phyloP scores from a whole-genome alignment of 1,140 invertebrate species.

The Coptotermes formosanus region DNA sequence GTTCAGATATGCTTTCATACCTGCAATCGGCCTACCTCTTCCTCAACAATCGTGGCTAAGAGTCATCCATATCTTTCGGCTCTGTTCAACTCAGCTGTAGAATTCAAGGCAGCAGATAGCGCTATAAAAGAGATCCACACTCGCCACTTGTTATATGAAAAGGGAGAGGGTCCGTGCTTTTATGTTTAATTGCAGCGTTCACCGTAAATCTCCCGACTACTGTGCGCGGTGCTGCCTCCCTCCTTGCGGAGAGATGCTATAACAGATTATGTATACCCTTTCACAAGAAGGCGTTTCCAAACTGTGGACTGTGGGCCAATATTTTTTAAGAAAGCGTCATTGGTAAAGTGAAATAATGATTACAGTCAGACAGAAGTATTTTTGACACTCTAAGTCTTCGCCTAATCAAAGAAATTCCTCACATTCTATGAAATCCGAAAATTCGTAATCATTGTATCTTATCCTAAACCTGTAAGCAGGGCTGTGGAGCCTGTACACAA shows the following conservation, averaged over 20 bases:
- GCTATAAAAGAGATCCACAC: not conserved
- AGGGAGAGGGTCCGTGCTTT: not conserved
- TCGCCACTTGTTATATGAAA: not conserved
- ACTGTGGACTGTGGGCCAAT: too few species aligned
- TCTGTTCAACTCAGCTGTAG: not conserved
- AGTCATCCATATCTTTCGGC: not conserved
- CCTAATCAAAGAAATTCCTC: too few species aligned
- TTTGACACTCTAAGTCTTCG: too few species aligned
- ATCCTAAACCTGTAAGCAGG: too few species aligned
- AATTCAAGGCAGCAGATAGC: not conserved
- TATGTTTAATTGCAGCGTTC: not conserved
- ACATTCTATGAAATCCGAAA: too few species aligned
- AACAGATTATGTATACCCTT: not conserved
- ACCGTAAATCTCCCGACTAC: conserved; percentile 9
- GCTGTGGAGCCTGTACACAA: too few species aligned
- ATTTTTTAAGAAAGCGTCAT: too few species aligned
- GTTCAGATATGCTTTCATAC: not conserved
- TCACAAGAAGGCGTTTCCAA: not conserved
- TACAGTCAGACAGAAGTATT: too few species aligned
- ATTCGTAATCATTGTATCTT: too few species aligned
- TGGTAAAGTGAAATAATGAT: too few species aligned
- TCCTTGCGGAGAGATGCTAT: not conserved
- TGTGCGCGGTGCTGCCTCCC: not conserved
- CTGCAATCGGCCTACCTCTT: not conserved
- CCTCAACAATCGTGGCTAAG: not conserved